Evolutionary conservation across 2,113 vertebrate species (phyloP).

Genomic region (Athene cunicularia): DNA sequence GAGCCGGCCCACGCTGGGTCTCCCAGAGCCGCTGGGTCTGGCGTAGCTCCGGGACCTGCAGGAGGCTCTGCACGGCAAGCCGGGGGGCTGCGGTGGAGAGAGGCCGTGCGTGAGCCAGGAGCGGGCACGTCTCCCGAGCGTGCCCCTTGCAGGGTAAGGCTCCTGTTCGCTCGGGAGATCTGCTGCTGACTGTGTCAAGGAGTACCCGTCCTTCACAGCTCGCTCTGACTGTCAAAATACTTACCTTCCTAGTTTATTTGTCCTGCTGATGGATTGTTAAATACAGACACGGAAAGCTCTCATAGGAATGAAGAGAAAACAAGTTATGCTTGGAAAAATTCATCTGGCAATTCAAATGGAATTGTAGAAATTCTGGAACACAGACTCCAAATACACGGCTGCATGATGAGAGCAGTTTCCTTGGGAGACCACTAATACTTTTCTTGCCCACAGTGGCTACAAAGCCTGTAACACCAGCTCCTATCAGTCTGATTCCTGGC

Average conservation of each 20-base stretch:
- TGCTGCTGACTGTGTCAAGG: background rate
- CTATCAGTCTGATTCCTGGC: background rate
- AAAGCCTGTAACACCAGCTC: background rate
- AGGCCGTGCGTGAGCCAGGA: too few species aligned
- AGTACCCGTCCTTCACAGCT: background rate
- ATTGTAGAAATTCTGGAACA: background rate
- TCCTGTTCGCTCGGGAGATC: background rate
- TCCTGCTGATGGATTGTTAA: background rate
- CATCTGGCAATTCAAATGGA: background rate
- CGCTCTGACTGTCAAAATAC: background rate
- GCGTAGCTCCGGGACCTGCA: background rate
- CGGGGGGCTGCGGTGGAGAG: background rate
- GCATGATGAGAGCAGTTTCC: background rate
- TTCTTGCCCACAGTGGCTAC: background rate
- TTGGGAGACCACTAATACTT: background rate
- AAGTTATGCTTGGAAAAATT: background rate
- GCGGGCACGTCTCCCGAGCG: background rate
- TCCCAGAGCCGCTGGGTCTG: background rate
- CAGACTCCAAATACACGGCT: background rate
- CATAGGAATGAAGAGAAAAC: background rate
- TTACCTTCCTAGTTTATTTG: background rate
- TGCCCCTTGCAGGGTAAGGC: fast-evolving
- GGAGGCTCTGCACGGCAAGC: background rate
- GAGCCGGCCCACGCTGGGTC: background rate
- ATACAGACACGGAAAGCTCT: background rate